Percentiles rank a stretch among this genome's conserved stretches.
Conservation (phyloP, 2,888 invertebrate genomes). For the Cerastis rubricosa region DNA sequence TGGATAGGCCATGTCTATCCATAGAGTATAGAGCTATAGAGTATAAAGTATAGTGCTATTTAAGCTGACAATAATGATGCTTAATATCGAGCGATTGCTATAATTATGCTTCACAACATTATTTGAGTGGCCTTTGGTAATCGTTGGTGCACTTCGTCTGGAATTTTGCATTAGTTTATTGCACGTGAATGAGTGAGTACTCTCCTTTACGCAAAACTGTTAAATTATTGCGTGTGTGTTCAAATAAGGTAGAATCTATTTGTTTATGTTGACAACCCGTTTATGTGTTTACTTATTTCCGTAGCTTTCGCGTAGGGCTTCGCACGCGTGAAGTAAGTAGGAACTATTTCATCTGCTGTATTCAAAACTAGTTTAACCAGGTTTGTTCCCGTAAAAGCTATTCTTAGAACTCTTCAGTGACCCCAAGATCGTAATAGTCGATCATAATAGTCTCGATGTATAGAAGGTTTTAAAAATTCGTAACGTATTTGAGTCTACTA, state of each 20-base stretch:
- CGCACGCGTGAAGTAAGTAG: not conserved
- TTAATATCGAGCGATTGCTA: too few relatives aligned
- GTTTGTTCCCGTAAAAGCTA: not conserved
- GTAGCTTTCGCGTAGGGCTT: constrained; percentile 14
- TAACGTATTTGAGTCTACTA: not conserved
- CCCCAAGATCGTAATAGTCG: not conserved
- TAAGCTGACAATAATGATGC: too few relatives aligned
- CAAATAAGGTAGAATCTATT: constrained; percentile 36
- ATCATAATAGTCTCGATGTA: not conserved
- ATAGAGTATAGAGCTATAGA: too few relatives aligned
- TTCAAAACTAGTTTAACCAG: not conserved
- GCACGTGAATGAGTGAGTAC: constrained; percentile 3
- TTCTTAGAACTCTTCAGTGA: constrained; percentile 9
- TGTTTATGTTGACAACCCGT: constrained; percentile 40
- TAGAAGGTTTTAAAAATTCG: not conserved
- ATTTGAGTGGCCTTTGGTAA: too few relatives aligned
- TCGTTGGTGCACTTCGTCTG: too few relatives aligned
- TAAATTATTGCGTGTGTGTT: constrained; percentile 33
- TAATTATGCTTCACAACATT: too few relatives aligned
- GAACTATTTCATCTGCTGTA: constrained; percentile 10
- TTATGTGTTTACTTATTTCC: constrained; percentile 34
- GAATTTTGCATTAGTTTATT: not conserved
- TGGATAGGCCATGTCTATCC: too few relatives aligned
- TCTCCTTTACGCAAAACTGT: constrained; percentile 28
- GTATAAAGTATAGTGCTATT: too few relatives aligned